phyloP scores from a whole-genome alignment of 2,113 vertebrate genomes.

The Cnemophilus loriae region DNA sequence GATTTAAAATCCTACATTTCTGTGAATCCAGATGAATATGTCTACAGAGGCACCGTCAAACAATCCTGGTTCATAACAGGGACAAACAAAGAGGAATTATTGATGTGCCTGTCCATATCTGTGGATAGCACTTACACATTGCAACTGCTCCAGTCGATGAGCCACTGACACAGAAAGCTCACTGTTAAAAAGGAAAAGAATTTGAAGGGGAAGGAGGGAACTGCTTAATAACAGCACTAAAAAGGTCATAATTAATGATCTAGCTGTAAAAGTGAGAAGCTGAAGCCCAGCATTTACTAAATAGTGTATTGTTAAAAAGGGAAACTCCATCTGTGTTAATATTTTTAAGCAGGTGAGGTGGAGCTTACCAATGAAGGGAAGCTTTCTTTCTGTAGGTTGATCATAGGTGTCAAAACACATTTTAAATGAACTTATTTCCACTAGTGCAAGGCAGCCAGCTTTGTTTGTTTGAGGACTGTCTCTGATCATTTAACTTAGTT shows the following conservation, averaged over 20 bases:
- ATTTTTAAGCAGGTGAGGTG: background rate
- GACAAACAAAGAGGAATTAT: background rate
- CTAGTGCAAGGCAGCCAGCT: background rate
- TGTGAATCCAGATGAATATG: background rate
- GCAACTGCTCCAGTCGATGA: background rate
- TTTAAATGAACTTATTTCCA: background rate
- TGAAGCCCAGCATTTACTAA: constrained; percentile 12
- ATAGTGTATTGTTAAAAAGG: constrained; percentile 42
- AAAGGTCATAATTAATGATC: constrained; percentile 42
- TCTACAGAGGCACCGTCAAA: background rate
- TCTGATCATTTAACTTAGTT: background rate
- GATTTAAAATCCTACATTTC: background rate
- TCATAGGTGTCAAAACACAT: background rate
- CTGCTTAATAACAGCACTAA: background rate
- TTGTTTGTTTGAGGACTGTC: background rate
- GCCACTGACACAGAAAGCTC: background rate
- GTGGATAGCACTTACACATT: background rate
- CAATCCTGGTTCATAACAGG: background rate
- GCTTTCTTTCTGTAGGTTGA: constrained; percentile 22
- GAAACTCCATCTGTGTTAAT: background rate
- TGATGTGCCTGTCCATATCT: background rate
- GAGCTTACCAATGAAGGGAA: background rate
- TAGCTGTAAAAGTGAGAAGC: background rate
- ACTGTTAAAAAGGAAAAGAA: constrained; percentile 23
- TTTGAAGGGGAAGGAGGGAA: background rate